Conservation (phyloP, 2,888 invertebrate species). For the Lycocerus yunnanus region DNA sequence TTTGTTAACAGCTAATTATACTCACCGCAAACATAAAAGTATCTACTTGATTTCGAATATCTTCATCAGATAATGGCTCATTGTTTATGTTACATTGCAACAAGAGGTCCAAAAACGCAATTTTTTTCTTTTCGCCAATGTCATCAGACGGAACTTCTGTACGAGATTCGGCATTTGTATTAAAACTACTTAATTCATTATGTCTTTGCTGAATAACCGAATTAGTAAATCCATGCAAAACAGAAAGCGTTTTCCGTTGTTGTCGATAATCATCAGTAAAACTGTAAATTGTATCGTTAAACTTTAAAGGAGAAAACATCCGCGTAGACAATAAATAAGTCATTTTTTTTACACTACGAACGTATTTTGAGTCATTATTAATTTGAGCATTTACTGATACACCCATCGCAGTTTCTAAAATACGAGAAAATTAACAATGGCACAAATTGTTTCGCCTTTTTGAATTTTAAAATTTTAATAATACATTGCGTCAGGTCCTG, state of each 20-base stretch:
- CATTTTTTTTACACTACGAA: conserved; percentile 67
- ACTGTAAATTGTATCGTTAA: conserved; percentile 59
- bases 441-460: no score
- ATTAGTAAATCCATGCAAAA: conserved; percentile 60
- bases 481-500: no score
- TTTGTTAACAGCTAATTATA: background rate
- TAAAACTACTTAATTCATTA: conserved; percentile 38
- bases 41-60: conserved; percentile 71
- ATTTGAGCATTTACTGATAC: conserved; percentile 72
- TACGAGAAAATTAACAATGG: background rate
- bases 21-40: conserved; percentile 75
- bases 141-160: conserved; percentile 44
- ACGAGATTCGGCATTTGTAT: conserved; percentile 56
- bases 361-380: conserved; percentile 70
- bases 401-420: conserved; percentile 83
- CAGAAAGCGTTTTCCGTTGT: conserved; percentile 57
- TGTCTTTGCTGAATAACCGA: conserved; percentile 60
- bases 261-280: conserved; percentile 63
- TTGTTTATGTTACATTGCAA: conserved; percentile 61
- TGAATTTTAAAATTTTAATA: no score
- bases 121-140: conserved; percentile 48
- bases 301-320: conserved; percentile 55
- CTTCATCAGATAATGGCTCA: conserved; percentile 61
- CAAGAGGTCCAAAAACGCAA: conserved; percentile 71
- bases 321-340: conserved; percentile 42